Percentiles rank a stretch among this genome's conserved stretches.
Evolutionary conservation across 2,888 invertebrate species (phyloP).

Genomic region (Malthinus seriepunctatus): DNA sequence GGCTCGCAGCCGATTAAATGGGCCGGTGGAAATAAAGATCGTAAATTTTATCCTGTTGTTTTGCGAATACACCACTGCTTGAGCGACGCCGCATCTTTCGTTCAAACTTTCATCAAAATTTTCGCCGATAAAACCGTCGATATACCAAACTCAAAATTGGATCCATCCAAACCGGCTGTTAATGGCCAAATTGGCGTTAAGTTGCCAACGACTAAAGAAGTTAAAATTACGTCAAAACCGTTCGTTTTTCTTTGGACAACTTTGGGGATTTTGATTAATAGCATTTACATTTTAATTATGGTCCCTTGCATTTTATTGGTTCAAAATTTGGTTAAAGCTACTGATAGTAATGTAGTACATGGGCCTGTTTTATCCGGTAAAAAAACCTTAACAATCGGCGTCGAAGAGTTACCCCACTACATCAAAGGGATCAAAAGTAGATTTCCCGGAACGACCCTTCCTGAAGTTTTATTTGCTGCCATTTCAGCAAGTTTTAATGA

Average conservation of each 20-base stretch:
- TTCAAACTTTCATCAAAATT: conserved; percentile 1
- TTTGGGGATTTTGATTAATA: background rate
- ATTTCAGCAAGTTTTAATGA: conserved; percentile 10
- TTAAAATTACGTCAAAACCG: conserved; percentile 6
- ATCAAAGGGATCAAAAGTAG: conserved; percentile 7
- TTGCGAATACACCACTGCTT: conserved; percentile 9
- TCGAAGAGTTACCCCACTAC: conserved; percentile 2
- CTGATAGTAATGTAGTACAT: conserved; percentile 3
- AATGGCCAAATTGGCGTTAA: conserved; percentile 6
- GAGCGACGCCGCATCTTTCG: conserved; percentile 3
- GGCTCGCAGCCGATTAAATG: conserved; percentile 7
- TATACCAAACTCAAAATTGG: background rate
- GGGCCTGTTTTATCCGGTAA: conserved; percentile 1
- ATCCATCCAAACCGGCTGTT: background rate
- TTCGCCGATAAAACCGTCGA: conserved; percentile 3
- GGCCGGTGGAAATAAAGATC: background rate
- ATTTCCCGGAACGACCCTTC: conserved; percentile 1
- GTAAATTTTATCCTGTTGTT: conserved; percentile 2
- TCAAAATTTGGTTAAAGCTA: conserved; percentile 2
- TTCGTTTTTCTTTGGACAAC: conserved; percentile 6
- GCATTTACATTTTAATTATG: conserved; percentile 5
- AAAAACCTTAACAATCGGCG: background rate
- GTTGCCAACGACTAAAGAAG: conserved; percentile 5
- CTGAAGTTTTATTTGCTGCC: conserved; percentile 9
- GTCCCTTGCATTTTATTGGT: conserved; percentile 4